Conservation (phyloP, 1,140 invertebrate genomes). For the Apolygus lucorum region DNA sequence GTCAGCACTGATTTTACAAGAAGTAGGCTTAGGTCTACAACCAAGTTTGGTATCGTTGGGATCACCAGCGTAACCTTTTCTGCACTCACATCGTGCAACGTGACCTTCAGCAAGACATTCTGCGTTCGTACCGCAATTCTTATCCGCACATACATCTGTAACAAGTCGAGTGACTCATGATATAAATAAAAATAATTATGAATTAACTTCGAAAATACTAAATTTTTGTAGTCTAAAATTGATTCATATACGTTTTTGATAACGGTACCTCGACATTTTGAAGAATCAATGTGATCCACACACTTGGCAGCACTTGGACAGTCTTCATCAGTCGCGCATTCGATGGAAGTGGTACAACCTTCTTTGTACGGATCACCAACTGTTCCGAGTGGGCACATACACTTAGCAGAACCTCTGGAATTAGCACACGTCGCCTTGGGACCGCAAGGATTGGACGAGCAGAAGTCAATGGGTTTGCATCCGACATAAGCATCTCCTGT, state of each 20-base stretch:
- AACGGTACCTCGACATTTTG: constrained; percentile 62
- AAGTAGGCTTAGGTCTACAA: constrained; percentile 63
- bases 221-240: constrained; percentile 8
- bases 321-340: constrained; percentile 65
- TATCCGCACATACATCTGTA: constrained; percentile 63
- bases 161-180: no score
- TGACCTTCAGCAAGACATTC: constrained; percentile 67
- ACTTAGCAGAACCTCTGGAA: constrained; percentile 68
- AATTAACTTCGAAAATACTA: background rate
- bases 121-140: constrained; percentile 69
- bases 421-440: constrained; percentile 73
- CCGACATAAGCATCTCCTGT: constrained; percentile 62
- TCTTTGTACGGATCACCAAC: constrained; percentile 74
- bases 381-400: constrained; percentile 62
- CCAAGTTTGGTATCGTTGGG: constrained; percentile 57
- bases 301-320: constrained; percentile 70
- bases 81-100: constrained; percentile 64
- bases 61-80: constrained; percentile 65
- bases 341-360: constrained; percentile 65
- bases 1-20: constrained; percentile 58
- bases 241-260: no score
- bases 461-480: constrained; percentile 70
- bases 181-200: no score
- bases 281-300: constrained; percentile 51
- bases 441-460: constrained; percentile 68